Conservation (phyloP, 2,888 invertebrate species). For the Xiphydria camelus region DNA sequence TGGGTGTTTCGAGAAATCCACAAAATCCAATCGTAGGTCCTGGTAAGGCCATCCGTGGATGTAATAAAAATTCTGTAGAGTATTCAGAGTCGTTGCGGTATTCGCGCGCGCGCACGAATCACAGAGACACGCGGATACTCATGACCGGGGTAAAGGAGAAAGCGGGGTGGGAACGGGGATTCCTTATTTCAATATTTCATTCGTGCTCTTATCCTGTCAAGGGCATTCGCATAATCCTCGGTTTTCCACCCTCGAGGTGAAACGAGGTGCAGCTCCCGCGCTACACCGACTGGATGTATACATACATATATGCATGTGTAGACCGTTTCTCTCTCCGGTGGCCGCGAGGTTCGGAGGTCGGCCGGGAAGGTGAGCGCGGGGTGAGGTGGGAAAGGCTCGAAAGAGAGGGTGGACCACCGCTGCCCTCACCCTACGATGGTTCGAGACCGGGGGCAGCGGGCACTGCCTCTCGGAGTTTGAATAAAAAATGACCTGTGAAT, state of each 20-base stretch:
- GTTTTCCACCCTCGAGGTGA: constrained; percentile 15
- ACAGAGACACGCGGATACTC: background rate
- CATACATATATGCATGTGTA: too few species aligned
- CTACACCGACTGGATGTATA: background rate
- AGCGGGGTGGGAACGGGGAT: constrained; percentile 6
- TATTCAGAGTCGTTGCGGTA: too few species aligned
- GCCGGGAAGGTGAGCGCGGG: too few species aligned
- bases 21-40: too few species aligned
- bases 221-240: constrained; percentile 37
- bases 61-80: too few species aligned
- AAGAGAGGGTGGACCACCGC: background rate
- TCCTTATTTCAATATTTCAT: constrained; percentile 43
- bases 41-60: too few species aligned
- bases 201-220: constrained; percentile 30
- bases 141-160: background rate
- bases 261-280: background rate
- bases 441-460: too few species aligned
- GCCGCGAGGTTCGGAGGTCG: too few species aligned
- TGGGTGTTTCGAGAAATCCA: too few species aligned
- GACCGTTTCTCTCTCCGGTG: too few species aligned
- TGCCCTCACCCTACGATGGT: too few species aligned
- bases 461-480: constrained; percentile 20
- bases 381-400: constrained; percentile 1
- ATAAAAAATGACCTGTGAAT: constrained; percentile 34
- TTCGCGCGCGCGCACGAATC: too few species aligned